Base-by-base conservation (phyloP, 2,888 invertebrate genomes). In the Limnephilus marmoratus region DNA sequence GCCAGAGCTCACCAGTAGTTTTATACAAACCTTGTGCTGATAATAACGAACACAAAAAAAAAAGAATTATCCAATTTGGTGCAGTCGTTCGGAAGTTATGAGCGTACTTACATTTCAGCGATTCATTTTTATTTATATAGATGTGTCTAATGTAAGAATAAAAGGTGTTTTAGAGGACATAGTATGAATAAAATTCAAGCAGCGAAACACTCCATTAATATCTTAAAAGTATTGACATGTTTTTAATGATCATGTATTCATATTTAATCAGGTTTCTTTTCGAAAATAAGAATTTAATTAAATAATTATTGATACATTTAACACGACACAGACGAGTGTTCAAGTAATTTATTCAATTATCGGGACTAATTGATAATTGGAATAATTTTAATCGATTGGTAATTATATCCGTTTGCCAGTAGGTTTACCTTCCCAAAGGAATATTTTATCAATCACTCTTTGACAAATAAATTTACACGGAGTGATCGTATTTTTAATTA, bases 191-290 rank as follows among this genome's bases (percentile, higher is more conserved):
- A 3, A 68, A 68, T 24, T 7, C 24, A n/a, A 68, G n/a, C 68
- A 7, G 5, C 24, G 9, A 4, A 68, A 68, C 24, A n/a, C 24
- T 4, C 1, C 7, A 24, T 18, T 15, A 68, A 68, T 68, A 68
- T 68, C 68, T 24, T 68, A 2, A 9, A 68, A 68, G 24, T 68
- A 68, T n/a, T 53, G 7, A 24, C 53, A 53, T 53, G 18, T 18
- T 53, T 53, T 18, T 68, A 68, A 68, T 68, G 68, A 68, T 68
- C 68, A 68, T 68, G 68, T 18, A 68, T 68, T 68, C 68, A 24
- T 68, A 68, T 68, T 68, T 68, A 68, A 68, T 68, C 68, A 68
- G 68, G 68, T 68, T 68, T 68, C 68, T 68, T n/a, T 68, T 68
- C n/a, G 24, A 68, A 68, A 7, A 68, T 9, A 24, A 68, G 24